Conservation (phyloP, 92 coral and sea anemone genomes). For the Bergia puertoricense region DNA sequence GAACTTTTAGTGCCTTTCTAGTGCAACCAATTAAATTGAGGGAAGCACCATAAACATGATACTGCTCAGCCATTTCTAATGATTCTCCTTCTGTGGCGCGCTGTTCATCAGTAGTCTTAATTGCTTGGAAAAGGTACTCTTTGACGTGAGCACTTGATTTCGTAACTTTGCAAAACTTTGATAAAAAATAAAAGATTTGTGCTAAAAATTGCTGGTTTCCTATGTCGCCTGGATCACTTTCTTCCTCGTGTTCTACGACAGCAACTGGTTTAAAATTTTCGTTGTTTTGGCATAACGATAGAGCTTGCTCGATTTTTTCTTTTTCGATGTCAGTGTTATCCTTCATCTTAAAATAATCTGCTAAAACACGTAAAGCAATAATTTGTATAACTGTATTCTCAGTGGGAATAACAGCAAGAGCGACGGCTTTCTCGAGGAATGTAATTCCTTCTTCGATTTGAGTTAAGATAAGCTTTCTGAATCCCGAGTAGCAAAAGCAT, state of each 20-base stretch:
- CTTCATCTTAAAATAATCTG: neutral
- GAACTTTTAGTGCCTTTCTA: neutral
- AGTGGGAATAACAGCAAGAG: neutral
- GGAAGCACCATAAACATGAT: too few relatives aligned
- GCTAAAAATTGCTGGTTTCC: neutral
- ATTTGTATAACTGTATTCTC: neutral
- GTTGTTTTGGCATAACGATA: neutral
- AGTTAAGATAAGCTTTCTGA: neutral
- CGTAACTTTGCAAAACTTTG: neutral
- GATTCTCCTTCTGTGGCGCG: neutral
- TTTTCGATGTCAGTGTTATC: neutral
- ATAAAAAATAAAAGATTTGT: neutral
- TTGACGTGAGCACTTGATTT: neutral
- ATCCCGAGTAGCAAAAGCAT: conserved; percentile 11
- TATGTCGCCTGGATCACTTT: neutral
- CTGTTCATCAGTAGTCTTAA: neutral
- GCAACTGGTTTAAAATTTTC: neutral
- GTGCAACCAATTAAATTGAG: neutral
- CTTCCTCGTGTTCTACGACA: neutral
- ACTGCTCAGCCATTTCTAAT: neutral
- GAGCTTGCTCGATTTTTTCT: neutral
- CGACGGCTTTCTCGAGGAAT: conserved; percentile 3
- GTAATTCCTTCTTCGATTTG: neutral
- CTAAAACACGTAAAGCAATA: neutral
- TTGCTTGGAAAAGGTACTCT: neutral